Conservation (phyloP, 1,140 invertebrate species). For the Pteromalus puparum region DNA sequence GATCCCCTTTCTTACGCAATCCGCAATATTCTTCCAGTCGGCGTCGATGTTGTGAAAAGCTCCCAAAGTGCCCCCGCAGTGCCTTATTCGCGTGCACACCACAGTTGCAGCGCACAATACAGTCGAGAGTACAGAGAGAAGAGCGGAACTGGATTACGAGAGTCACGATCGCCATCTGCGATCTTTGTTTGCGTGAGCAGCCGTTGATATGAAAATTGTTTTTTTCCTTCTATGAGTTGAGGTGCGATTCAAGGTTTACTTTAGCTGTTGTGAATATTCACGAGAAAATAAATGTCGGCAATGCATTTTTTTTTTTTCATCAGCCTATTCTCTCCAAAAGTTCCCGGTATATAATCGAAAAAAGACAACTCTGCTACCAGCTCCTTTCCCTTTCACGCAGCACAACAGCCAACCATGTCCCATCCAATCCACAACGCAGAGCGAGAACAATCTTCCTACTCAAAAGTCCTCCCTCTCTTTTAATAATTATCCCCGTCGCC, state of each 20-base stretch:
- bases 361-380: neutral
- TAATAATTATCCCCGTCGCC: slow-evolving; percentile 18
- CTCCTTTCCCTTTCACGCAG: neutral
- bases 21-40: neutral
- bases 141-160: slow-evolving; percentile 44
- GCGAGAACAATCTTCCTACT: neutral
- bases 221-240: neutral
- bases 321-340: too few species aligned
- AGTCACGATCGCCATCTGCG: slow-evolving; percentile 18
- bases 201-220: neutral
- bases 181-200: neutral
- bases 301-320: too few species aligned
- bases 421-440: neutral
- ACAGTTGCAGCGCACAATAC: neutral
- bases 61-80: neutral
- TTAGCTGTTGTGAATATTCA: too few species aligned
- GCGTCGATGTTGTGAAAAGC: neutral
- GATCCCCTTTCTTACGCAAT: neutral
- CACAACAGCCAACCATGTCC: neutral
- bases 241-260: too few species aligned
- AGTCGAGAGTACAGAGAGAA: neutral
- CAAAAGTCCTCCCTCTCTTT: neutral
- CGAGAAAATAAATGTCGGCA: too few species aligned
- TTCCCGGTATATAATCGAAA: too few species aligned
- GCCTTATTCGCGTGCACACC: neutral